A percentile compares a stretch with the other conserved stretches of the same genome.
Evolutionary conservation across 2,113 vertebrate species (phyloP).

Genomic region (Cynocephalus volans): DNA sequence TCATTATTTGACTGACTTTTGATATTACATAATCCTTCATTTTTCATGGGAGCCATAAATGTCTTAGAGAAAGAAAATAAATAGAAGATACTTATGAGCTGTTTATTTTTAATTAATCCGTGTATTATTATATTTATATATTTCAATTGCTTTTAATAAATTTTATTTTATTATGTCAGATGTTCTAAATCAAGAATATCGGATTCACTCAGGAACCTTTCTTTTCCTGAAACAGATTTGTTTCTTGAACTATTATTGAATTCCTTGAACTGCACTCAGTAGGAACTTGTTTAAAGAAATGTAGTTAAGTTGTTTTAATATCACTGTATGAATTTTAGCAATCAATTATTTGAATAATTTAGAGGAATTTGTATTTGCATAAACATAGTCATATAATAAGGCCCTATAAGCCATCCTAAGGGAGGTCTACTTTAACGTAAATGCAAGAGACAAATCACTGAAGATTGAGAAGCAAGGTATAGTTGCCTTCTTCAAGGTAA

Average conservation of each 20-base stretch:
- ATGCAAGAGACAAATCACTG: background rate
- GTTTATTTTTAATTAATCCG: background rate
- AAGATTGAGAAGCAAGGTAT: background rate
- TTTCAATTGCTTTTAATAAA: background rate
- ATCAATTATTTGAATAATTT: background rate
- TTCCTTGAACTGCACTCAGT: background rate
- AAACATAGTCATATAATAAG: background rate
- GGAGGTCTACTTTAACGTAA: background rate
- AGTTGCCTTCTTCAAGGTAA: background rate
- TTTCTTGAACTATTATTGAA: background rate
- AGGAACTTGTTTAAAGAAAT: conserved; percentile 12
- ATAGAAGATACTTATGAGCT: background rate
- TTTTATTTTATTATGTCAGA: conserved; percentile 19
- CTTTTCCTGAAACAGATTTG: background rate
- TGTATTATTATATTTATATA: background rate
- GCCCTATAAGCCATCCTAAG: background rate
- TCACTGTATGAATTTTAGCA: background rate
- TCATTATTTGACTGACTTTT: background rate
- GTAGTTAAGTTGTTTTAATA: background rate
- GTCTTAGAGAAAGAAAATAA: conserved; percentile 42
- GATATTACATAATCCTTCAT: background rate
- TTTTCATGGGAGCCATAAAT: background rate
- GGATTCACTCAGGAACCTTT: background rate
- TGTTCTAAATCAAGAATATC: background rate
- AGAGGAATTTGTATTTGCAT: background rate